Conservation (phyloP, 2,113 vertebrate genomes). For the Xenotilapia leptura region DNA sequence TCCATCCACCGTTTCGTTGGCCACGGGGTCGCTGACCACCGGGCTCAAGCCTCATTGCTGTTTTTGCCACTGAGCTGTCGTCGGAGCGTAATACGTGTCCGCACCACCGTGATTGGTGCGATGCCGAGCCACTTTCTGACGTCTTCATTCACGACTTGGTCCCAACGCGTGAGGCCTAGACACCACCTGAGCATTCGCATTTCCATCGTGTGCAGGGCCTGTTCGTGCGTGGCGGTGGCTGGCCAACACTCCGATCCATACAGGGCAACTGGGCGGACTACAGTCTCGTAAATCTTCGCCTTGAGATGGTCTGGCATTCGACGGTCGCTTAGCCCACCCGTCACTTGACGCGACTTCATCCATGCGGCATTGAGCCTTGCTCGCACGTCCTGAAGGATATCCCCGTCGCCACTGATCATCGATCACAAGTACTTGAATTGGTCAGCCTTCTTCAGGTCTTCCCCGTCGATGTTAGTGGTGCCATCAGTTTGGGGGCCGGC, state of each 20-base stretch:
- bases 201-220: no score
- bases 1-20: fast-evolving
- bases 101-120: fast-evolving
- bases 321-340: fast-evolving
- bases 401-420: no score
- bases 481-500: not conserved
- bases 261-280: fast-evolving
- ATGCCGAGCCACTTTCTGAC: not conserved
- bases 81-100: no score
- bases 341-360: no score
- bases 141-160: not conserved
- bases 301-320: not conserved
- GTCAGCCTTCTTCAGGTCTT: no score
- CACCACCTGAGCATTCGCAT: no score
- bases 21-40: not conserved
- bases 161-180: not conserved
- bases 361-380: no score
- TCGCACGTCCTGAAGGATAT: no score
- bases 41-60: not conserved
- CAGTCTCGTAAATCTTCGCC: not conserved
- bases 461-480: not conserved
- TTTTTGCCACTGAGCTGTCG: not conserved
- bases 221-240: fast-evolving
- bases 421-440: no score
- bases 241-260: not conserved